Evolutionary conservation across 2,113 vertebrate genomes (phyloP), one percentile per base, ranked within the genome.

Genomic region (Triplophysa siluroides): DNA sequence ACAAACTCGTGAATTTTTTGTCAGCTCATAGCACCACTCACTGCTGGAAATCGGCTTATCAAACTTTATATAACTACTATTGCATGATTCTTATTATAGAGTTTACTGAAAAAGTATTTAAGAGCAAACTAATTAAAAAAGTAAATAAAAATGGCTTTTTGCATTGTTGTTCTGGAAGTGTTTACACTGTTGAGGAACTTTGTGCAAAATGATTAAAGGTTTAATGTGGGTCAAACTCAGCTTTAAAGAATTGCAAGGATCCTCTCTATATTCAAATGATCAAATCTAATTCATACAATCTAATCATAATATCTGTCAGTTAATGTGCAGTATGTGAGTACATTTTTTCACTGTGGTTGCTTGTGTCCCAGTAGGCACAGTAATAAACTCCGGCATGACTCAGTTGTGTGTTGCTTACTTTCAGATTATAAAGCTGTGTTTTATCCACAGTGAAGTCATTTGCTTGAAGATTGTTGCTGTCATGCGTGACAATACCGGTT

Each of bases 321-420:
- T 79, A 1, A 24, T 80, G 78, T 77, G 50, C 5, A 77, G 78
- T 19, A 16, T 54, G 45, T 45, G 47, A 47, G 26, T 24, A 62
- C 18, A 73, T 50, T 5, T 6, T 75, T 1, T 84, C 75, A 64
- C 79, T 81, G 83, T 84, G 79, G 62, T 5, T 50, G 21, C 72
- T 47, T 29, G 19, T 12, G 52, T 54, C 61, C 83, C 83, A 85
- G 60, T 56, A 69, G 4, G 83, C 71, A 12, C 83, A 85, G 60
- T 66, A 82, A 41, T 85, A 85, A 50, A 63, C 74, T 0, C 47
- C 83, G 16, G 70, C 7, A 38, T 82, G 76, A 1, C 0, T 47
- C 19, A 9, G 2, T 18, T 56, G 41, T 23, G 38, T 29, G 12
- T 24, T 3, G 1, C 16, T 8, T 38, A 85, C 56, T 41, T 16